Evolutionary conservation across 92 coral and sea anemone species (phyloP).

Genomic region (Parazoanthus swiftii): DNA sequence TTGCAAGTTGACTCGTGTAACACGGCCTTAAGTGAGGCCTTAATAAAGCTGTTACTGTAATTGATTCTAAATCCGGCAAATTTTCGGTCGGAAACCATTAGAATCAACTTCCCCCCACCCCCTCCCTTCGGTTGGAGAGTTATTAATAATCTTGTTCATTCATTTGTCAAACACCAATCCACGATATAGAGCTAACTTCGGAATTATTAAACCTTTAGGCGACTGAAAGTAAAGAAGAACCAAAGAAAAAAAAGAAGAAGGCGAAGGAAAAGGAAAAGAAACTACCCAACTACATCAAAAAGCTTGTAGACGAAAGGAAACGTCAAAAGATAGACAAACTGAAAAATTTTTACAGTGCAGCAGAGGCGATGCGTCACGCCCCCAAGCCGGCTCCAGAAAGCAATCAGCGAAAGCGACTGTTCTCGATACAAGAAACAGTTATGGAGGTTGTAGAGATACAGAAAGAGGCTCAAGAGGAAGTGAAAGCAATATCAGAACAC

Average conservation of each 20-base stretch:
- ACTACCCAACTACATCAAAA: slow-evolving; percentile 76
- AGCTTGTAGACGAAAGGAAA: slow-evolving; percentile 62
- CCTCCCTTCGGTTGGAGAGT: too few relatives aligned
- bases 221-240: slow-evolving; percentile 31
- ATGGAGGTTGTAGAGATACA: slow-evolving; percentile 79
- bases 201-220: neutral
- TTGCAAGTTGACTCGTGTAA: too few relatives aligned
- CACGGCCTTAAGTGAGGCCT: too few relatives aligned
- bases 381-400: slow-evolving; percentile 38
- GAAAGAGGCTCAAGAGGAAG: slow-evolving; percentile 72
- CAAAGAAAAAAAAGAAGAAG: neutral
- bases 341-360: slow-evolving; percentile 46
- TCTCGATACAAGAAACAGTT: slow-evolving; percentile 76
- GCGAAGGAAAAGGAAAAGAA: slow-evolving; percentile 19
- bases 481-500: slow-evolving; percentile 77
- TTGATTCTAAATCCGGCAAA: too few relatives aligned
- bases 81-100: too few relatives aligned
- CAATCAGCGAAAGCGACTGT: slow-evolving; percentile 53
- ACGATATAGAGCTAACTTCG: too few relatives aligned
- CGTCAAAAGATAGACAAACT: slow-evolving; percentile 57
- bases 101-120: too few relatives aligned
- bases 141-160: too few relatives aligned
- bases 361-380: slow-evolving; percentile 44
- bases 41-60: too few relatives aligned
- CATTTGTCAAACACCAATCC: too few relatives aligned